Base-by-base conservation (phyloP, 2,888 invertebrate species). In the Trichopoda pennipes region DNA sequence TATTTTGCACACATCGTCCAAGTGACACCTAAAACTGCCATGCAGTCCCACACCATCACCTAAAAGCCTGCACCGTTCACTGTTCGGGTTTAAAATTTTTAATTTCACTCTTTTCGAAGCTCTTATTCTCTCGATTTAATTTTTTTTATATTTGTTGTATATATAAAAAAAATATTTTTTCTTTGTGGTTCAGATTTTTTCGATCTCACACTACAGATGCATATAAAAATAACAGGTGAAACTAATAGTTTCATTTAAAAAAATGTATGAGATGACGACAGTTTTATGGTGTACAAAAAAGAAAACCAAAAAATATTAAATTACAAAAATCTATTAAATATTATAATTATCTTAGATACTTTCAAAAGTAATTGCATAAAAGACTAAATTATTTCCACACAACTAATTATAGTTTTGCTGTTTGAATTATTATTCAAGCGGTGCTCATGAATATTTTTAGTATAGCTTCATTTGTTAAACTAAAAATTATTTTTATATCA, bases 211-310 rank as follows among this genome's bases (percentile, higher is more conserved):
- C 3, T 6, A 1, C 7, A 1, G 28, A 28, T 28, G 28, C 28
- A 28, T 28, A 28, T 28, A 28, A 28, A n/a, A n/a, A n/a, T n/a
- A n/a, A 28, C 28, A 28, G 28, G 28, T 28, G 28, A 28, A 28
- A 28, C 28, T 4, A 28, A 28, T 28, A 7, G 6, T 28, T 8
- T 28, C 28, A 28, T 35, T 49, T 35, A 32, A 7, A 58, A n/a
- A 53, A 66, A 78, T 78, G 66, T 78, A 79, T 75, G 49, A 61
- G n/a, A 66, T 72, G 78, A 55, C 75, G 81, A 82, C 81, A 75
- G 66, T 78, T 78, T 75, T 78, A 75, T 82, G 69, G 53, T 56
- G 70, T n/a, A 51, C 19, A 17, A 21, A 47, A 49, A 55, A n/a
- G n/a, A n/a, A n/a, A n/a, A n/a, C n/a, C n/a, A n/a, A 28, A 44